phyloP scores from a whole-genome alignment of 2,113 vertebrate genomes.

The Microtus richardsoni region DNA sequence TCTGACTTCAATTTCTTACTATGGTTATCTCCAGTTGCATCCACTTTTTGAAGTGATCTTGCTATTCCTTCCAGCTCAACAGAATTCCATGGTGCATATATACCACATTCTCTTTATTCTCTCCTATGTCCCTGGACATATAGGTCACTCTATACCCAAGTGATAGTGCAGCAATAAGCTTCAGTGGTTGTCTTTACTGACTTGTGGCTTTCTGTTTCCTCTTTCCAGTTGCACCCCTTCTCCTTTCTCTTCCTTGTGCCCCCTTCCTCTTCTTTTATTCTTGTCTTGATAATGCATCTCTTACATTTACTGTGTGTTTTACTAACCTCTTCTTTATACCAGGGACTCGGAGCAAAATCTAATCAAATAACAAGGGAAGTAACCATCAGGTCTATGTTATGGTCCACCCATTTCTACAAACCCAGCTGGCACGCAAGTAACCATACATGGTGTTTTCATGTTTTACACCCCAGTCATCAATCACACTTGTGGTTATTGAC shows the following conservation, averaged over 20 bases:
- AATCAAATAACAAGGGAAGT: neutral
- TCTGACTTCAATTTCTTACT: neutral
- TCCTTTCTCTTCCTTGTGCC: neutral
- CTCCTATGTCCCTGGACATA: neutral
- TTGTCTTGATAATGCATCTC: neutral
- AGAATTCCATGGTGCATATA: neutral
- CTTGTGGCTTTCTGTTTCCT: neutral
- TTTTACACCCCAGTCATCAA: neutral
- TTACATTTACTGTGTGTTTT: neutral
- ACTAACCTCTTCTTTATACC: neutral
- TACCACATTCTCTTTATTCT: neutral
- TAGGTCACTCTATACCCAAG: neutral
- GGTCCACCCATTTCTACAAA: neutral
- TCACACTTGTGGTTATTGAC: neutral
- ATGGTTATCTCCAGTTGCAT: neutral
- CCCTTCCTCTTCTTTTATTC: accelerated
- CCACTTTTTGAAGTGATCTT: neutral
- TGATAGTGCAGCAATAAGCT: neutral
- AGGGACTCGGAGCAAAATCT: neutral
- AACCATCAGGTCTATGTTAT: neutral
- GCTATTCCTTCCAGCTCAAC: neutral
- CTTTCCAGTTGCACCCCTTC: too few relatives aligned
- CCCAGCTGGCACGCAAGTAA: neutral
- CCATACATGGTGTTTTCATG: neutral
- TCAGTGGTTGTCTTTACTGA: neutral